These are phyloP conservation scores for Mythimna vitellina DNA, from an alignment of 2,888 invertebrate species.

Conservation along the genomic window DNA sequence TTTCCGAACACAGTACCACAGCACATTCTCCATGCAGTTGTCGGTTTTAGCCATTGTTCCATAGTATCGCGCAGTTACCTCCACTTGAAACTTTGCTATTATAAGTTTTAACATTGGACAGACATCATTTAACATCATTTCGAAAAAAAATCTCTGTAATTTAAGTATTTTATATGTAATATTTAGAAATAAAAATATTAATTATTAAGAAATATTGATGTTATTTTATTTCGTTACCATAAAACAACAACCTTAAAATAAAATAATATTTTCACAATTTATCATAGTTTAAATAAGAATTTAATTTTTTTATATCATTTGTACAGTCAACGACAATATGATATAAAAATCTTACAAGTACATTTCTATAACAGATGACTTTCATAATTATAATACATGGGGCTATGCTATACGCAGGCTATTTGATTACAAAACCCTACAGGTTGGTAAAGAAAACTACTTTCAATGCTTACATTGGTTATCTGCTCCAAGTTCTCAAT, in stretches of 20 bases:
- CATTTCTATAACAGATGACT: conserved; percentile 4
- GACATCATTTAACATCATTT: conserved; percentile 36
- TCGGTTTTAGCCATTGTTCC: conserved; percentile 20
- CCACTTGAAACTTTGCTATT: conserved; percentile 47
- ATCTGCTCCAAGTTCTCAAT: background rate
- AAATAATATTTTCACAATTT: conserved; percentile 41
- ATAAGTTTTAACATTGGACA: conserved; percentile 43
- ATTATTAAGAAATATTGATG: conserved; percentile 64
- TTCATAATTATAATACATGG: background rate
- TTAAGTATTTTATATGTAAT: conserved; percentile 79
- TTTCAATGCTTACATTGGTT: background rate
- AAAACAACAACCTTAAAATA: conserved; percentile 41
- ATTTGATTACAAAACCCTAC: background rate
- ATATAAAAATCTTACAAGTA: conserved; percentile 9
- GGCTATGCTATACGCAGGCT: too few relatives aligned
- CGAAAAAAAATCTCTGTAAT: conserved; percentile 64
- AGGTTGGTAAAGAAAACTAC: background rate
- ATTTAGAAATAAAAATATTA: conserved; percentile 77
- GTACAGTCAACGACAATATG: conserved; percentile 32
- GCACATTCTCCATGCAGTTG: conserved; percentile 17
- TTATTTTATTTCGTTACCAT: conserved; percentile 61
- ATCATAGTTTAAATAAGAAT: conserved; percentile 29
- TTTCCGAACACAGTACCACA: conserved; percentile 16
- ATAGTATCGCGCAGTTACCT: conserved; percentile 25
- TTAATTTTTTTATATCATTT: conserved; percentile 22